Evolutionary conservation across 2,113 vertebrate genomes (phyloP).

Genomic region (Rostratula benghalensis): DNA sequence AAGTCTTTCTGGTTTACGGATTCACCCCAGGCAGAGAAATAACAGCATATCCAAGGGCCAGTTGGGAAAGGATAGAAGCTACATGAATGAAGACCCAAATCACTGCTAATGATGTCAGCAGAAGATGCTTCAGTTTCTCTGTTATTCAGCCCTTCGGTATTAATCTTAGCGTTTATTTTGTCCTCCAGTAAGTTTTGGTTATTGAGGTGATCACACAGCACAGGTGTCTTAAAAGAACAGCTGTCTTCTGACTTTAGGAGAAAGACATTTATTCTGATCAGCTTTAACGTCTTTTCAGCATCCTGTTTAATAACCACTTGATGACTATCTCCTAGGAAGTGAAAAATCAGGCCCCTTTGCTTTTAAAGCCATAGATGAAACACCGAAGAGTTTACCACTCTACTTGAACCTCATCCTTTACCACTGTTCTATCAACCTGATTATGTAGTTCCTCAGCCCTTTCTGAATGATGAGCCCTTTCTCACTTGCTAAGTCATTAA

Average conservation of each 20-base stretch:
- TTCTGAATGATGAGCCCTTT: not conserved
- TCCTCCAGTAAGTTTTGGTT: slow-evolving; percentile 18
- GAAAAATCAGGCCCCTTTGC: not conserved
- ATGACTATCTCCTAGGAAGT: not conserved
- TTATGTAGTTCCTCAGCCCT: not conserved
- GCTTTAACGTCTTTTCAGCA: not conserved
- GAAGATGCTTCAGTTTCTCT: not conserved
- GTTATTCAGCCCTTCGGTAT: not conserved
- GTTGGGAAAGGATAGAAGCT: not conserved
- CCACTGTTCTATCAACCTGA: not conserved
- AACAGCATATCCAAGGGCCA: not conserved
- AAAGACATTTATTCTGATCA: not conserved
- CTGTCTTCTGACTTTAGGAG: not conserved
- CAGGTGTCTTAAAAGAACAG: not conserved
- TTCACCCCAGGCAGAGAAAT: not conserved
- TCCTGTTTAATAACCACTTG: not conserved
- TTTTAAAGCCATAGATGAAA: not conserved
- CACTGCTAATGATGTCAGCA: not conserved
- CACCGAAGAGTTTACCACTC: not conserved
- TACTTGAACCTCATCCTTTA: not conserved
- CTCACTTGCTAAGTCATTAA: not conserved
- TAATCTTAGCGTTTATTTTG: not conserved
- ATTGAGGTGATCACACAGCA: not conserved
- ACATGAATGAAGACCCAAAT: not conserved
- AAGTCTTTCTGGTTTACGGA: not conserved